Evolutionary conservation across 2,888 invertebrate species (phyloP), one percentile per base, ranked within the genome.

Genomic region (Alentia gelatinosa): DNA sequence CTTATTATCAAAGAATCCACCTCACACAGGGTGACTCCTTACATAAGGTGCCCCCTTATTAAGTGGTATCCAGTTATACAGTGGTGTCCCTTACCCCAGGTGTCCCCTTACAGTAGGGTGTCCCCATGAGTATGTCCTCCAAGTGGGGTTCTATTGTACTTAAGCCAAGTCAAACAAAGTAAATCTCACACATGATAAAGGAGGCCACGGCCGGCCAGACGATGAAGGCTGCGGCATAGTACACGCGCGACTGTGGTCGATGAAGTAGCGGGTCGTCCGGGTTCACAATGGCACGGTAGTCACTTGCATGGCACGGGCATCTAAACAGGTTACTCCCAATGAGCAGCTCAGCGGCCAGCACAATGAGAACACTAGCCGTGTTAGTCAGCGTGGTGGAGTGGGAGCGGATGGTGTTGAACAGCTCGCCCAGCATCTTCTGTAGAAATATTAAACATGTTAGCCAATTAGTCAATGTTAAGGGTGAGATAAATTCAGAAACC

Each of bases 141-240:
- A n/a, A n/a, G n/a, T n/a, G n/a, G n/a, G n/a, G n/a, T n/a, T n/a
- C n/a, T n/a, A n/a, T n/a, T n/a, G n/a, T n/a, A n/a, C n/a, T n/a
- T n/a, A n/a, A n/a, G n/a, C n/a, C n/a, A n/a, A n/a, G n/a, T n/a
- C n/a, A n/a, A n/a, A n/a, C n/a, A n/a, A n/a, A n/a, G n/a, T n/a
- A n/a, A n/a, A n/a, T n/a, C 83, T 40, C 19, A 83, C 83, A 37
- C 83, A 83, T 83, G 39, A 83, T 7, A 19, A 83, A 83, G 3
- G 30, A 35, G n/a, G 83, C 83, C 39, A 83, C n/a, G 7, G 83
- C 83, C 5, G 83, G 83, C 83, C 83, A 83, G 23, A 83, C 83
- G 35, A 83, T 83, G 83, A 35, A 83, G 37, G 83, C 33, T 23
- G 26, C 23, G 3, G 83, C 39, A 35, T 83, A 83, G 26, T 83